These are phyloP conservation scores for Glyphotaelius pellucidus DNA, from an alignment of 2,888 invertebrate species.

Conservation along the genomic window DNA sequence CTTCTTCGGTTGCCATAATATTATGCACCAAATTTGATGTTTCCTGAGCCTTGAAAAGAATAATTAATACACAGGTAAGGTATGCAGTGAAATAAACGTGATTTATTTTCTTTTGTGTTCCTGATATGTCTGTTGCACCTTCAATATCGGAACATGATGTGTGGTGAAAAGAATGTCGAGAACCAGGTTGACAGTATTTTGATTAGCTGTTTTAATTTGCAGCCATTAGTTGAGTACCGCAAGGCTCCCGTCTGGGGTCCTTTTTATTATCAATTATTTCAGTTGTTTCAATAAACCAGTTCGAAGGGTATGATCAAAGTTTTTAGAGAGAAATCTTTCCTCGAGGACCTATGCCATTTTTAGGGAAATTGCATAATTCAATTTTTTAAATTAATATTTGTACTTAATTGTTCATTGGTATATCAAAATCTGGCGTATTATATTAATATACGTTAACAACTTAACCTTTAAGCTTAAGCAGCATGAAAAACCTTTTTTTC, in stretches of 20 bases:
- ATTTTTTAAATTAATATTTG: no score
- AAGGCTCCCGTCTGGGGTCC: neutral
- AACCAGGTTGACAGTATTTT: neutral
- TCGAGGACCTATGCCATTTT: no score
- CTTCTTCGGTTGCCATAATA: neutral
- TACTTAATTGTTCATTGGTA: neutral
- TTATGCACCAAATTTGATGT: neutral
- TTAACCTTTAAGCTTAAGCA: no score
- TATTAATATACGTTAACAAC: no score
- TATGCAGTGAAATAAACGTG: neutral
- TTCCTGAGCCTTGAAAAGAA: neutral
- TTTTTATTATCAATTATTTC: neutral
- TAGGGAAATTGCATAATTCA: no score
- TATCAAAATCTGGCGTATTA: neutral
- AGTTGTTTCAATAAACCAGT: neutral
- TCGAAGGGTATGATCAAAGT: neutral
- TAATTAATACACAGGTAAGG: neutral
- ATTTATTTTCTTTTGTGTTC: neutral
- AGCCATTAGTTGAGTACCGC: neutral
- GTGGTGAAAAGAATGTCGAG: neutral
- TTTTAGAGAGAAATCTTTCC: no score
- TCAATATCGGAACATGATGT: neutral
- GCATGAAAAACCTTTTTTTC: no score
- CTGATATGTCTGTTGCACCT: neutral
- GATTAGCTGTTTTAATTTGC: neutral